Percentiles rank a stretch among this genome's conserved stretches.
phyloP scores from a whole-genome alignment of 2,888 invertebrate genomes.

The Caenorhabditis sp. region DNA sequence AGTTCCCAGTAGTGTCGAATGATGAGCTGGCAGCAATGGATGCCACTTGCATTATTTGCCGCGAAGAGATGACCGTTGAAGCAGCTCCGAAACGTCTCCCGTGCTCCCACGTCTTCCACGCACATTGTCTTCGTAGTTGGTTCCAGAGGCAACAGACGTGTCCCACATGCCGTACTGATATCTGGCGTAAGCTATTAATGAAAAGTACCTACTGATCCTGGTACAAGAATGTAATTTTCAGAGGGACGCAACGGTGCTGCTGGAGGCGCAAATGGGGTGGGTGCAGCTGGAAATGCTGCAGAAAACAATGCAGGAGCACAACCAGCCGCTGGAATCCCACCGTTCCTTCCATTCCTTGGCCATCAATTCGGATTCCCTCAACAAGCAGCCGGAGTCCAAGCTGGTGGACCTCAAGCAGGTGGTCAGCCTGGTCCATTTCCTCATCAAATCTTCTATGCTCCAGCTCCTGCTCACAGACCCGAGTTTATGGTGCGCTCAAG shows the following conservation, averaged over 20 bases:
- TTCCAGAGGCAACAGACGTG: slow-evolving; percentile 99
- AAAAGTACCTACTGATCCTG: not conserved
- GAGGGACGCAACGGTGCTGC: slow-evolving; percentile 45
- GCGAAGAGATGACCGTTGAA: slow-evolving; percentile 90
- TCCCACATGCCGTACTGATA: slow-evolving; percentile 90
- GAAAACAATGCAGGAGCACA: slow-evolving; percentile 31
- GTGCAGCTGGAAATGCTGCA: slow-evolving; percentile 19
- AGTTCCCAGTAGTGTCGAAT: slow-evolving; percentile 80
- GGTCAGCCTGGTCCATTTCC: slow-evolving; percentile 72
- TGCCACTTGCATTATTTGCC: slow-evolving; percentile 97
- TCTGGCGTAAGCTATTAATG: slow-evolving; percentile 65
- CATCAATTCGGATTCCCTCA: slow-evolving; percentile 73
- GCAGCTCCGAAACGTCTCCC: slow-evolving; percentile 92
- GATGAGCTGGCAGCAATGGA: slow-evolving; percentile 78
- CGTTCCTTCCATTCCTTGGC: slow-evolving; percentile 73
- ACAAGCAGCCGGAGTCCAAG: slow-evolving; percentile 37
- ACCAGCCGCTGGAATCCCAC: slow-evolving; percentile 54
- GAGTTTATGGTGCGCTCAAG: slow-evolving; percentile 51
- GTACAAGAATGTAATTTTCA: slow-evolving; percentile 12
- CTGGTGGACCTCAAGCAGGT: slow-evolving; percentile 19
- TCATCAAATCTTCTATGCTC: slow-evolving; percentile 62
- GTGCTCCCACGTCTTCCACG: slow-evolving; percentile 99
- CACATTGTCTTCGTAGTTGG: slow-evolving; percentile 97
- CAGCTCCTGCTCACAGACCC: slow-evolving; percentile 59
- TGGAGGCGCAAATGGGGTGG: slow-evolving; percentile 17